Evolutionary conservation across 2,888 invertebrate species (phyloP), one percentile per base, ranked within the genome.

Genomic region (Eledone cirrhosa): DNA sequence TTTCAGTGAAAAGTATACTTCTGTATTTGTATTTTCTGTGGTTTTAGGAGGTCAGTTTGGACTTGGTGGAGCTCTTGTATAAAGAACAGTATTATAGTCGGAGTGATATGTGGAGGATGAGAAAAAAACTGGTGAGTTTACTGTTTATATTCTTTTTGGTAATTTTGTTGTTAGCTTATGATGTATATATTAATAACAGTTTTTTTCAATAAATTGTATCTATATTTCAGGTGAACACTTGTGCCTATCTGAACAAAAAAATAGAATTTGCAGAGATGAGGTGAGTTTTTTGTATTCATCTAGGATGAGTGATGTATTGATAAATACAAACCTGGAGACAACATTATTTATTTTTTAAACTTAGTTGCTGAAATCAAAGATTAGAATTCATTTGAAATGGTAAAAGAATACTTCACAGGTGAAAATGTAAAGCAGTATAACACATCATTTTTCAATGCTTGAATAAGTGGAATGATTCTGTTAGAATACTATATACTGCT

Each of bases 41-140:
- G 77, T 13, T 83, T 86, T 84, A 89, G 89, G 93, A 93, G 89
- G 96, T 98, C 24, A 94, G 96, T 0, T 92, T 99, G 83, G 99
- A 99, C 92, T 96, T 98, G 0, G 95, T 99, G 77, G 99, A 99
- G 91, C 92, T 99, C 59, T 97, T 97, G 0, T 99, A 99, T 89
- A 97, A 97, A 91, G 99, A 99, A 90, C 97, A 98, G 90, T 99
- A 99, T 89, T 94, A 99, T 93, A 98, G 98, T 22, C 93, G 99
- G 78, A 97, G 98, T 81, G 99, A 99, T 92, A 99, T 99, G 99
- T 99, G 98, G 97, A 93, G 98, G 78, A 92, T 99, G 79, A 84
- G 97, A 90, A 96, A 95, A 84, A 94, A 94, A 91, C 92, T 99
- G 92, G 96, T 98, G 92, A 91, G 91, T 87, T 77, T 48, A 48